Evolutionary conservation across 2,797 vertebrate genomes (phyloP).

Genomic region (Anisognathus igniventris): DNA sequence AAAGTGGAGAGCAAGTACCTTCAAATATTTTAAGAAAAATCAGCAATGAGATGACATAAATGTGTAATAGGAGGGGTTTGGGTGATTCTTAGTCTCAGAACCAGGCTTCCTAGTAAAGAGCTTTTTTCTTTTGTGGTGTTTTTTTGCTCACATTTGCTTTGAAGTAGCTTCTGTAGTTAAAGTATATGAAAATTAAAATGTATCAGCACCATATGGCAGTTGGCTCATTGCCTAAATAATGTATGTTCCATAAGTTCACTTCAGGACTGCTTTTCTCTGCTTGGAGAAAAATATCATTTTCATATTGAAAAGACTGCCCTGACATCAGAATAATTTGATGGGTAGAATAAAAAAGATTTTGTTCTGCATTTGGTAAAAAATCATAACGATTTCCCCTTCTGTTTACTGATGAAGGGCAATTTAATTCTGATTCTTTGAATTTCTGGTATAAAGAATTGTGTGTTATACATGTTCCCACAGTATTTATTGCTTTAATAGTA

Average conservation of each 20-base stretch:
- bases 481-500: constrained; percentile 39
- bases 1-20: background rate
- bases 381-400: background rate
- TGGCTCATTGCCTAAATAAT: constrained; percentile 47
- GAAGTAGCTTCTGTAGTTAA: constrained; percentile 47
- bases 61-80: background rate
- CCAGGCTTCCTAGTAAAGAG: background rate
- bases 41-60: background rate
- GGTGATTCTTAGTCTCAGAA: background rate
- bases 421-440: background rate
- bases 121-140: background rate
- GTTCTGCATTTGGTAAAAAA: constrained; percentile 22
- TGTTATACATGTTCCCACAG: background rate
- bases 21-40: background rate
- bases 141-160: background rate
- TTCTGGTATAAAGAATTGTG: background rate
- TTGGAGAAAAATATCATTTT: constrained; percentile 14
- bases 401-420: constrained; percentile 34
- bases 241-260: constrained; percentile 52
- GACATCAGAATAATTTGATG: constrained; percentile 28
- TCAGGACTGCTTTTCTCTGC: constrained; percentile 54
- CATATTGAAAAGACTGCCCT: constrained; percentile 12
- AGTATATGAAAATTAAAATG: background rate
- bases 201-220: constrained; percentile 25
- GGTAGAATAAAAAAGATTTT: constrained; percentile 19